Percentiles rank a stretch among this genome's conserved stretches.
Conservation (phyloP, 2,113 vertebrate genomes). For the Eubucco bourcierii region DNA sequence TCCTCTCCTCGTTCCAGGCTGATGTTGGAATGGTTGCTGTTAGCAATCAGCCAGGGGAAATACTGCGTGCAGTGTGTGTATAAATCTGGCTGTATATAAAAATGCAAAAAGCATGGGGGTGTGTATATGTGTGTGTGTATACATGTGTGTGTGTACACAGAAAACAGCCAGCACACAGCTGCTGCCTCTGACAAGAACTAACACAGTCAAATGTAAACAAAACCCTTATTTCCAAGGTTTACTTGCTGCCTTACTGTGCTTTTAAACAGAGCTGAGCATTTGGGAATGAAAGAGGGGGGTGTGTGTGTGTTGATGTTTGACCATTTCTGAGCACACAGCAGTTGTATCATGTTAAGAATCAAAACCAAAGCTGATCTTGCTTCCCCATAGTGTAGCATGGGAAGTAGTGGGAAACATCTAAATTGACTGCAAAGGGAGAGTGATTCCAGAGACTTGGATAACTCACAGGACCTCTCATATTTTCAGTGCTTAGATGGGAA, state of each 20-base stretch:
- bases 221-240: neutral
- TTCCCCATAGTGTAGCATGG: neutral
- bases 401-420: neutral
- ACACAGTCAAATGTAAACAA: neutral
- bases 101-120: rapidly evolving
- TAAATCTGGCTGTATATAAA: neutral
- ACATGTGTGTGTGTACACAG: neutral
- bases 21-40: neutral
- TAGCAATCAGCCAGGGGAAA: constrained; percentile 17
- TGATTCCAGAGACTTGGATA: neutral
- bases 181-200: neutral
- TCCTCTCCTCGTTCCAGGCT: neutral
- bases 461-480: neutral
- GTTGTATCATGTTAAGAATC: neutral
- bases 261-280: neutral
- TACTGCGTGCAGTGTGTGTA: rapidly evolving
- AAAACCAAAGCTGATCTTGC: neutral
- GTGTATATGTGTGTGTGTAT: neutral
- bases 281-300: neutral
- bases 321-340: neutral
- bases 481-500: neutral
- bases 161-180: neutral
- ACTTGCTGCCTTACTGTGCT: neutral
- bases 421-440: neutral
- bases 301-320: constrained; percentile 1